Evolutionary conservation across 1,140 invertebrate genomes (phyloP), one percentile per base, ranked within the genome.

Genomic region (Drosophila seguyi): DNA sequence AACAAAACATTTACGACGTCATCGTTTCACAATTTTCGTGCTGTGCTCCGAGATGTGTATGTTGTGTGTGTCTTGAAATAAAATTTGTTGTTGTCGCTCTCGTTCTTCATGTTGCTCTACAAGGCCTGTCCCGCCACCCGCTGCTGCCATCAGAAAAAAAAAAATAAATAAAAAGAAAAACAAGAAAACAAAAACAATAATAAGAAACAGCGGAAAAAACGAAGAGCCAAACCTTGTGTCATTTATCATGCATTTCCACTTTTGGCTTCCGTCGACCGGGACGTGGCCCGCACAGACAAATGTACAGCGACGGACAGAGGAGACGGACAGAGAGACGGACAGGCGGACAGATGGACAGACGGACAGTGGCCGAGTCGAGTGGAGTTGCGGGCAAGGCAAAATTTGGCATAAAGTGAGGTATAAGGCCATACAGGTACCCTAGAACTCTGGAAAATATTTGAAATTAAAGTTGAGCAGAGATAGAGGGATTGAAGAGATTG

Each of bases 191-290:
- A 55, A 22, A 39, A 41, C 16, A 56, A 55, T 55, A 55, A 38
- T 55, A 29, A 53, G 48, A 14, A 44, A 66, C 5, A 22, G 31
- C 13, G 47, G 45, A 66, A 68, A 74, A 75, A 83, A 60, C n/a
- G 62, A 75, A 52, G 61, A 63, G 50, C 56, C 79, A 85, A 90
- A 79, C 71, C 69, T 85, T 80, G 74, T 90, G 85, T 90, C 85
- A 90, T 90, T 90, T 90, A 90, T 90, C 85, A 90, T 90, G 85
- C 85, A 90, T 90, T 90, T 90, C 85, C 85, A 90, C 85, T 90
- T 90, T 90, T 90, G 85, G 85, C 85, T 90, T 90, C 85, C 85
- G 85, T 81, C 85, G 81, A 74, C 85, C 81, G 66, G 80, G 81
- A 84, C 68, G 67, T 75, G 77, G 69, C 84, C 80, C 76, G 67